Conservation (phyloP, 2,888 invertebrate genomes). For the Tuta absoluta region DNA sequence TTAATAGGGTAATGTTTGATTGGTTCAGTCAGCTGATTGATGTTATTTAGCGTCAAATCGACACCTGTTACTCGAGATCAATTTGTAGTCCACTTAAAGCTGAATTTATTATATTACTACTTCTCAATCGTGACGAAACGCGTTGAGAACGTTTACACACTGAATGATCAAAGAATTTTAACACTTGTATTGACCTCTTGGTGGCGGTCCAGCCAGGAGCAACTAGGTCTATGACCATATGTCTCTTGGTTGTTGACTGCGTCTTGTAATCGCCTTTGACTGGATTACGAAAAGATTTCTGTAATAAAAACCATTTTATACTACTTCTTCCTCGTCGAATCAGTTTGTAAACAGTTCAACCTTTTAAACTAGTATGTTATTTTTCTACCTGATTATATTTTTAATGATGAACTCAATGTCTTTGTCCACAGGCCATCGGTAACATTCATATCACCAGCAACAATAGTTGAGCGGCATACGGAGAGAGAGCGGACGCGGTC, state of each 20-base stretch:
- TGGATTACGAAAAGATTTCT: no score
- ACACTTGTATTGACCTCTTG: no score
- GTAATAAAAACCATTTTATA: no score
- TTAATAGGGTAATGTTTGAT: conserved; percentile 13
- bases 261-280: no score
- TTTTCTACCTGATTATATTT: no score
- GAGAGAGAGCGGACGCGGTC: conserved; percentile 75
- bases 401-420: background rate
- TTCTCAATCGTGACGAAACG: conserved; percentile 3
- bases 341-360: no score
- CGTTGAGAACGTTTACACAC: background rate
- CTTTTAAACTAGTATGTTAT: no score
- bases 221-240: no score
- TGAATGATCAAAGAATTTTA: background rate
- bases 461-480: conserved; percentile 87
- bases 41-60: conserved; percentile 5
- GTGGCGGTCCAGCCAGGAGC: no score
- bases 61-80: background rate
- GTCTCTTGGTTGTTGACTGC: no score
- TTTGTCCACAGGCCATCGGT: conserved; percentile 79
- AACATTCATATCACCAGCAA: conserved; percentile 84
- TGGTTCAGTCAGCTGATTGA: background rate
- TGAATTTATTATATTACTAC: background rate
- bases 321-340: no score
- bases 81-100: conserved; percentile 10